phyloP scores from a whole-genome alignment of 2,888 invertebrate genomes.

The Brachynemurus nebulosus region DNA sequence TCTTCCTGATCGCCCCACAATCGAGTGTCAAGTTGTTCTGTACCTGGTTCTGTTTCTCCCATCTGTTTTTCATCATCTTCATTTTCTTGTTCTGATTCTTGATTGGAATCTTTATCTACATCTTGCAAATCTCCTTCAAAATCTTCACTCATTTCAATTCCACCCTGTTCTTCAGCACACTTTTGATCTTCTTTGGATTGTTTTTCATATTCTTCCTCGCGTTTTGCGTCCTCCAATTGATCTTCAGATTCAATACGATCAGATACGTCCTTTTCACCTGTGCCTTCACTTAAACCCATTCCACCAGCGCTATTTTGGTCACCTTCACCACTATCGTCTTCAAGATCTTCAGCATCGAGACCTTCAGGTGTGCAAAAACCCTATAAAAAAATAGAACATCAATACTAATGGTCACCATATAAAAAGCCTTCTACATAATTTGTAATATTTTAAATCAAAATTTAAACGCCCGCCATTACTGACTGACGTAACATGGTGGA shows the following conservation, averaged over 20 bases:
- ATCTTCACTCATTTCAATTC: conserved; percentile 92
- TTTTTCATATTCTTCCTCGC: conserved; percentile 63
- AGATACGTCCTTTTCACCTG: conserved; percentile 88
- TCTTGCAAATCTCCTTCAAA: conserved; percentile 77
- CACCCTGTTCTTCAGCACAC: conserved; percentile 78
- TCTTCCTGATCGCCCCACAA: conserved; percentile 79
- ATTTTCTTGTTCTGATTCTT: conserved; percentile 45
- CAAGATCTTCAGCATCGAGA: conserved; percentile 33
- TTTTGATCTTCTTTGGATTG: conserved; percentile 51
- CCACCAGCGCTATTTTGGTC: conserved; percentile 43
- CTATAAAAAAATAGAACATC: conserved; percentile 24
- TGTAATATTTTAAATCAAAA: neutral
- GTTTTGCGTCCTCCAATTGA: conserved; percentile 78
- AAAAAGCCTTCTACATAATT: neutral
- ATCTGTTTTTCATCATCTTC: conserved; percentile 85
- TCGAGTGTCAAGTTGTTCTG: conserved; percentile 66
- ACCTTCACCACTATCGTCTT: conserved; percentile 49
- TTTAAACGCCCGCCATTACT: neutral
- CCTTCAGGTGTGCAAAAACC: conserved; percentile 92
- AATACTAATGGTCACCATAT: neutral
- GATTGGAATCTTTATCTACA: conserved; percentile 44
- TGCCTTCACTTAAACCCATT: conserved; percentile 85
- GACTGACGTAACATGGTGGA: neutral
- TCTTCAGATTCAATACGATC: conserved; percentile 81
- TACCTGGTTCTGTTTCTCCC: conserved; percentile 85